These are phyloP conservation scores for Microctenopoma steveboyesi DNA, from an alignment of 2,797 vertebrate species.

Conservation along the genomic window DNA sequence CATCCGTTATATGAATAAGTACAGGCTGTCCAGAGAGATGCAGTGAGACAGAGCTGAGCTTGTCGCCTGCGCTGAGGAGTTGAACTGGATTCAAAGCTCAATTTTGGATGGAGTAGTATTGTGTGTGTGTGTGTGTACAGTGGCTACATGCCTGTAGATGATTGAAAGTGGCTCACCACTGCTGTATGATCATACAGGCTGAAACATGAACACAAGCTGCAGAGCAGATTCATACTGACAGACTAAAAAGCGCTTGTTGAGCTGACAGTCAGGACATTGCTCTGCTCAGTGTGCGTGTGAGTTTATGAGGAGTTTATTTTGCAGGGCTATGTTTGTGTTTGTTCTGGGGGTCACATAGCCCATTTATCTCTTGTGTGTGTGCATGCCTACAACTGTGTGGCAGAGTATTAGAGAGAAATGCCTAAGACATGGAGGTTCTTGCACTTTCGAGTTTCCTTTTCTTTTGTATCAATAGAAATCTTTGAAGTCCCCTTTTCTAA, in stretches of 20 bases:
- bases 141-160: conserved; percentile 51
- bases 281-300: conserved; percentile 31
- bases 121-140: conserved; percentile 17
- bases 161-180: conserved; percentile 51
- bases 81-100: conserved; percentile 58
- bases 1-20: conserved; percentile 7
- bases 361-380: conserved; percentile 37
- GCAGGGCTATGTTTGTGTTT: conserved; percentile 59
- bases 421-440: conserved; percentile 4
- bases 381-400: conserved; percentile 4
- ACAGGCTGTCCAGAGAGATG: conserved; percentile 4
- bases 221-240: conserved; percentile 65
- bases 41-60: conserved; percentile 26
- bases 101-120: conserved; percentile 31
- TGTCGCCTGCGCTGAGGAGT: conserved; percentile 38
- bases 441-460: background rate
- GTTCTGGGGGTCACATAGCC: conserved; percentile 47
- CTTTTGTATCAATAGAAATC: background rate
- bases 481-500: background rate
- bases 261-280: conserved; percentile 30
- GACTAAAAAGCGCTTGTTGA: conserved; percentile 55
- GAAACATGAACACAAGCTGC: conserved; percentile 72
- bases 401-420: conserved; percentile 5
- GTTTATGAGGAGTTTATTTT: conserved; percentile 61
- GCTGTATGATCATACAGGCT: conserved; percentile 71